Conservation (phyloP, 2,113 vertebrate species). For the Calidris pugnax region DNA sequence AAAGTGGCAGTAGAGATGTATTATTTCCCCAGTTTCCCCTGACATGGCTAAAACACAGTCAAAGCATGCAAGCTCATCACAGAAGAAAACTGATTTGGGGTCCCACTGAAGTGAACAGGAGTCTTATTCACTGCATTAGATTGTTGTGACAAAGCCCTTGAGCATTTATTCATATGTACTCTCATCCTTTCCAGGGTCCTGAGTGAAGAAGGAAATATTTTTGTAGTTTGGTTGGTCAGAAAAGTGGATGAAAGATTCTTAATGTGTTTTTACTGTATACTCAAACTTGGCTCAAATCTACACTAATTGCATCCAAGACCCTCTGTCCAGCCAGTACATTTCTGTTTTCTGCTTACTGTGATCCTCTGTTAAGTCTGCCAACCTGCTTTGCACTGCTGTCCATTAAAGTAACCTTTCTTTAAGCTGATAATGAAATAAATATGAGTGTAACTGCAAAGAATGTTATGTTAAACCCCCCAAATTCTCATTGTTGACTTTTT, state of each 20-base stretch:
- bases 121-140: not conserved
- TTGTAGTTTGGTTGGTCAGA: not conserved
- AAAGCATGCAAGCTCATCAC: not conserved
- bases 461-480: fast-evolving
- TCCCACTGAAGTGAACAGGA: not conserved
- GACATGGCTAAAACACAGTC: not conserved
- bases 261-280: not conserved
- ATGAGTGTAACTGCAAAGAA: not conserved
- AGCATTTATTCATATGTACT: not conserved
- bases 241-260: not conserved
- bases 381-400: not conserved
- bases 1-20: not conserved
- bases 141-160: not conserved
- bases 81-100: not conserved
- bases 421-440: not conserved
- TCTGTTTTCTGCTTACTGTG: not conserved
- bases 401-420: not conserved
- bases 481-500: not conserved
- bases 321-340: not conserved
- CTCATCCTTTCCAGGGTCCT: not conserved
- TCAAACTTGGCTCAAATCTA: not conserved
- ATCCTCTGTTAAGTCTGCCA: not conserved
- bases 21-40: not conserved
- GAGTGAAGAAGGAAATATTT: not conserved
- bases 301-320: not conserved